Base-by-base conservation (phyloP, 1,140 invertebrate species). In the Coenobita brevimanus region DNA sequence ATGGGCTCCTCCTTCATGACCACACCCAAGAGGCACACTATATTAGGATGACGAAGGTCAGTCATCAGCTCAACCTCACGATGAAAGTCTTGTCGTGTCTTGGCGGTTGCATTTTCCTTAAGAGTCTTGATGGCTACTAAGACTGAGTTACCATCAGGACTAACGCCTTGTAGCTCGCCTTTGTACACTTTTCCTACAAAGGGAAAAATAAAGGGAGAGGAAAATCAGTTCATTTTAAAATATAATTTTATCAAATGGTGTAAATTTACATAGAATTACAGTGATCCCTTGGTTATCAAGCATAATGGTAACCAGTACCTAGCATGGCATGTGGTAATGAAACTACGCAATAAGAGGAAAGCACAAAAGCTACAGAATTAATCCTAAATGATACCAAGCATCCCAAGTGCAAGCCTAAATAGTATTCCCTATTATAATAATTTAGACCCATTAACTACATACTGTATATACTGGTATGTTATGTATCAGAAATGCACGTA, bases 81-180 rank as follows among this genome's bases (percentile, higher is more conserved):
- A 92, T 96, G 95, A 91, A 99, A 99, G 92, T 99, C 98, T 87
- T 96, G 96, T 88, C 97, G 96, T 0, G 97, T 97, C 93, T 99
- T 98, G 1, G 95, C 94, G 80, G 95, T 97, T 0, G 97, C 97
- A 92, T 97, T 97, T 92, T 98, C 97, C 92, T 98, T 98, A 0
- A 99, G 92, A 0, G 98, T 98, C 92, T 99, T 99, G 0, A 99
- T 96, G 13, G 97, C 97, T 2, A 99, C 97, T 91, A 96, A 96
- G 71, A 96, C 95, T 10, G 94, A 91, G 24, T 90, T 92, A 67
- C 92, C 92, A 90, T 89, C 89, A 17, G 90, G 90, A 57, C 83
- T 92, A 24, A 91, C 91, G 50, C 93, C 93, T 92, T 96, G 94
- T n/a, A 99, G 93, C 93, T 99, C 97, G 1, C 98, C 98, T 93